phyloP scores from a whole-genome alignment of 2,113 vertebrate species.

The Melanerpes formicivorus region DNA sequence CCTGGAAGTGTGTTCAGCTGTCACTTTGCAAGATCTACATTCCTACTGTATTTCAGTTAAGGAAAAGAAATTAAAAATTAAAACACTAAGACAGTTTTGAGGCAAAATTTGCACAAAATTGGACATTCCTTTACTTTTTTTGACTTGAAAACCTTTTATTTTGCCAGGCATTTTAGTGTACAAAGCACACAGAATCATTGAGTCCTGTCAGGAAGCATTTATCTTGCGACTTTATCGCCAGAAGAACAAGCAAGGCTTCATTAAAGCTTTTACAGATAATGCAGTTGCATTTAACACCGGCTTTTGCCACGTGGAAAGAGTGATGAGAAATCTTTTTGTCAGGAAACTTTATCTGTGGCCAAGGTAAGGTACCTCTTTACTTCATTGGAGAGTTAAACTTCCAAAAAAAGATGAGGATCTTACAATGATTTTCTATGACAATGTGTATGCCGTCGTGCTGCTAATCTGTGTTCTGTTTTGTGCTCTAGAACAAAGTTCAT shows the following conservation, averaged over 20 bases:
- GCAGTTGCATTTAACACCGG: conserved; percentile 90
- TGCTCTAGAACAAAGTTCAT: background rate
- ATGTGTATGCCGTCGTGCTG: background rate
- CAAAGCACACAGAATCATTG: conserved; percentile 83
- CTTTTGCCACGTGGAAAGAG: conserved; percentile 96
- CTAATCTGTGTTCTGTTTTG: background rate
- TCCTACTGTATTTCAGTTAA: background rate
- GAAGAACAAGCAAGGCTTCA: conserved; percentile 97
- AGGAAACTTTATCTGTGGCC: conserved; percentile 97
- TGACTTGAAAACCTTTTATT: background rate
- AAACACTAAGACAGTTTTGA: background rate
- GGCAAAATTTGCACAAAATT: background rate
- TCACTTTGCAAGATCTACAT: background rate
- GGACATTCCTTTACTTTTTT: background rate
- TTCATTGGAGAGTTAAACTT: background rate
- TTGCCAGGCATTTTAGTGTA: conserved; percentile 77
- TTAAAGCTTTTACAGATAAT: conserved; percentile 98
- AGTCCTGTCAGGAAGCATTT: conserved; percentile 97
- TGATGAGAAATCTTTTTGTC: conserved; percentile 97
- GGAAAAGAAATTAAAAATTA: background rate
- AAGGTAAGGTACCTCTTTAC: conserved; percentile 75
- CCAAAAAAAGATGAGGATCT: background rate
- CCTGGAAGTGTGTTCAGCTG: background rate
- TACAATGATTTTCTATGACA: background rate
- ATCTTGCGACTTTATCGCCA: conserved; percentile 95